phyloP scores from a whole-genome alignment of 2,888 invertebrate species.

The Rhopalosiphum nymphaeae region DNA sequence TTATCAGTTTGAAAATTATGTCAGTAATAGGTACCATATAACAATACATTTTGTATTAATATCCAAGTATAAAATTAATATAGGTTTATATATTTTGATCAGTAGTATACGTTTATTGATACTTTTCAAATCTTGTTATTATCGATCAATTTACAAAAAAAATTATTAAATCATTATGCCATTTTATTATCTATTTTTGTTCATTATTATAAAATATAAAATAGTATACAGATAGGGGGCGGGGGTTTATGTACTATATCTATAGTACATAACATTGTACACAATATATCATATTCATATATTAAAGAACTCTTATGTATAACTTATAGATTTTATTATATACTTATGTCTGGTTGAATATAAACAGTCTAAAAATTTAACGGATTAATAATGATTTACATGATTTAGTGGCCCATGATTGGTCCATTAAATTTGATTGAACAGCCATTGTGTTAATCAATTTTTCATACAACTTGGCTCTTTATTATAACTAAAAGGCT shows the following conservation, averaged over 20 bases:
- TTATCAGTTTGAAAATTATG: not conserved
- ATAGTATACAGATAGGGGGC: not conserved
- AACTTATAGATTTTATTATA: not conserved
- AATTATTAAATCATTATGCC: not conserved
- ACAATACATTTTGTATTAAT: not conserved
- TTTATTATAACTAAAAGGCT: not conserved
- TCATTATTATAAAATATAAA: not conserved
- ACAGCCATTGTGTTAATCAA: no score
- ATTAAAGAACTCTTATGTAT: not conserved
- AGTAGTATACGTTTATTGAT: not conserved
- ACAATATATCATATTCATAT: not conserved
- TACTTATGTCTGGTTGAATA: not conserved
- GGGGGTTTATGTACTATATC: no score
- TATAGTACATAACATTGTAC: not conserved
- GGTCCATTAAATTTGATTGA: no score
- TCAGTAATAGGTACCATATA: not conserved
- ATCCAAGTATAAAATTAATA: not conserved
- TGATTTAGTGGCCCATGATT: no score
- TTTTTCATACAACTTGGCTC: no score
- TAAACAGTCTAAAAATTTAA: no score
- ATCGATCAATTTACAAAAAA: not conserved
- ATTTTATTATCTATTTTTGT: not conserved
- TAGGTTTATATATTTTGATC: constrained; percentile 2
- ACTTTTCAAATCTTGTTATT: constrained; percentile 4
- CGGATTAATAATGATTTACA: no score